phyloP scores from a whole-genome alignment of 2,888 invertebrate genomes.

The Orthonevra nobilis region DNA sequence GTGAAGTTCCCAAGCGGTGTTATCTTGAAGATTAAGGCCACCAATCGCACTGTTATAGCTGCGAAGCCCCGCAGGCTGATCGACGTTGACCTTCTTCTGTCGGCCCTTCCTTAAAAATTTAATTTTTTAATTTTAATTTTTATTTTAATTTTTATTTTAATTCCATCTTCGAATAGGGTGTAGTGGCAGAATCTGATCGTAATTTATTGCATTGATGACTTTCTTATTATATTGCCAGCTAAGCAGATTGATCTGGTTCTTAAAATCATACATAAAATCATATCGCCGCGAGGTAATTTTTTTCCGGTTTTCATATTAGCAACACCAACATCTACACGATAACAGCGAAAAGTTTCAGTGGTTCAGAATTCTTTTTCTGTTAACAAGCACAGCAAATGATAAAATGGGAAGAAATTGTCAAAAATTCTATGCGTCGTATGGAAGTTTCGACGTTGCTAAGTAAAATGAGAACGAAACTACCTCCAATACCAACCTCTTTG shows the following conservation, averaged over 20 bases:
- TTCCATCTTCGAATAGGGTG: neutral
- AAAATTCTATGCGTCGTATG: neutral
- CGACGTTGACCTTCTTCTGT: constrained; percentile 6
- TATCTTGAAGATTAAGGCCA: neutral
- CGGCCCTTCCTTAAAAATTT: neutral
- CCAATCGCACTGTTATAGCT: neutral
- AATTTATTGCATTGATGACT: neutral
- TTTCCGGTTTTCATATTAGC: constrained; percentile 3
- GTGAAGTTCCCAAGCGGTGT: neutral
- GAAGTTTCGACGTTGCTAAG: neutral
- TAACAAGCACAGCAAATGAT: constrained; percentile 7
- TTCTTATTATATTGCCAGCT: constrained; percentile 1
- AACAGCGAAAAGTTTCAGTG: constrained; percentile 15
- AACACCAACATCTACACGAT: constrained; percentile 3
- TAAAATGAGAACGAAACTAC: constrained; percentile 9
- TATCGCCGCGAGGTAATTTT: neutral
- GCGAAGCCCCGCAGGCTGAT: constrained; percentile 3
- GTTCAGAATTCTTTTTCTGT: neutral
- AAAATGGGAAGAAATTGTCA: constrained; percentile 6
- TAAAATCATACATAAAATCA: neutral
- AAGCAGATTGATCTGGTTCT: neutral
- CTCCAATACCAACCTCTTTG: neutral
- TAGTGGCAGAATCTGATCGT: constrained; percentile 7
- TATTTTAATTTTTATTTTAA: neutral
- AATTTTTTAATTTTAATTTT: too few relatives aligned